Base-by-base conservation (phyloP, 2,888 invertebrate genomes). In the Meliscaeva auricollis region DNA sequence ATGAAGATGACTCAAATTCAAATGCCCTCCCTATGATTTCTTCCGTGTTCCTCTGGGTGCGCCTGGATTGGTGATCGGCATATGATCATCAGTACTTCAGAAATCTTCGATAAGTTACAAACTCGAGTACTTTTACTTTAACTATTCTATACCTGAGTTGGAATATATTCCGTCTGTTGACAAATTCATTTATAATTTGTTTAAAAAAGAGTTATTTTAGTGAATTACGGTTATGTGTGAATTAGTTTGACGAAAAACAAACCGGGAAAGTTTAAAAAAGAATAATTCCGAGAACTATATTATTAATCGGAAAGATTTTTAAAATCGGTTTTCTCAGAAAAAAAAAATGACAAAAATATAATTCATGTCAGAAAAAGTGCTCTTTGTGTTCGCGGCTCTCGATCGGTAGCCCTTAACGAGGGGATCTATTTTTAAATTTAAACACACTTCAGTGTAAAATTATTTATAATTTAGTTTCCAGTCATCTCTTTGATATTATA, bases 381-480 rank as follows among this genome's bases (percentile, higher is more conserved):
- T 64, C 70, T 74, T 74, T 79, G 74, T 75, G 64, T 77, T 58
- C n/a, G 72, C 62, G 70, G 46, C 44, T 56, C 56, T 44, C 13
- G 20, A 60, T 52, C 30, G 20, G 73, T 60, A 70, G 75, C 80
- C 80, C 80, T 84, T 75, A 79, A 75, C 72, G 70, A 75, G 79
- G 75, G 70, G 75, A 70, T 64, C 79, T 84, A 80, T 84, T 80
- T 84, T 84, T 84, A 84, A 70, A 74, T n/a, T 32, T 15, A 48
- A 41, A 56, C 70, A 79, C 73, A 38, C 78, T 69, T 73, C 41
- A 56, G 83, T 83, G 60, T 46, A 70, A 60, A 75, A 70, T 66
- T 84, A 80, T 84, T 84, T 84, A 70, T 84, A 84, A 80, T 84
- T 66, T 66, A 20, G 58, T 79, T 81, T 84, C 84, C 84, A 84